Conservation (phyloP, 2,888 invertebrate genomes). For the Drosophila emarginata region DNA sequence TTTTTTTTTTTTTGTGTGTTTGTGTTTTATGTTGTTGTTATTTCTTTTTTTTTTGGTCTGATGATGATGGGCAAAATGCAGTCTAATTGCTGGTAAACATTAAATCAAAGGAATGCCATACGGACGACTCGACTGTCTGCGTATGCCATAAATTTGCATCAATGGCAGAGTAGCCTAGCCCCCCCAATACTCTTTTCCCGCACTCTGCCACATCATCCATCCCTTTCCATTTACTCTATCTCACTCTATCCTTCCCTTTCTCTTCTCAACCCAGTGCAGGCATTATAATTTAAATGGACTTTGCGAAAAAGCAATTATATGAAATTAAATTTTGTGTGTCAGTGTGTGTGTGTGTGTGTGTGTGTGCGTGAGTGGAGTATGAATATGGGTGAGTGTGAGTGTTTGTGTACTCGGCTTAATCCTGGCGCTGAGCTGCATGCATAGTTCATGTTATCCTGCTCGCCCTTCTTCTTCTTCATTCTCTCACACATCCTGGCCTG, state of each 20-base stretch:
- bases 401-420: slow-evolving; percentile 52
- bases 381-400: slow-evolving; percentile 8
- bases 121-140: slow-evolving; percentile 61
- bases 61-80: slow-evolving; percentile 45
- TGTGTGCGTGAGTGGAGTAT: neutral
- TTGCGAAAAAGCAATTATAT: slow-evolving; percentile 76
- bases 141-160: slow-evolving; percentile 56
- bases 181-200: neutral
- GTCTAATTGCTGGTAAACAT: slow-evolving; percentile 34
- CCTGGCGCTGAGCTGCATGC: slow-evolving; percentile 69
- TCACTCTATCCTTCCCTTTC: neutral
- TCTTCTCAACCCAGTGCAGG: slow-evolving; percentile 35
- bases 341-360: neutral
- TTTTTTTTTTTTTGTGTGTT: neutral
- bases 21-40: neutral
- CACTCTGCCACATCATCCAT: neutral
- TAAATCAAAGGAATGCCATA: slow-evolving; percentile 67
- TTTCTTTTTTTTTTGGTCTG: slow-evolving; percentile 43
- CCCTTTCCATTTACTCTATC: neutral
- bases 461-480: neutral
- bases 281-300: slow-evolving; percentile 76
- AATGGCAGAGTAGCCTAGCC: neutral
- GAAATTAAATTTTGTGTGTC: slow-evolving; percentile 72
- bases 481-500: slow-evolving; percentile 16
- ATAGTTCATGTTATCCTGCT: slow-evolving; percentile 73